Evolutionary conservation across 2,888 invertebrate genomes (phyloP).

Genomic region (Idaea straminata): DNA sequence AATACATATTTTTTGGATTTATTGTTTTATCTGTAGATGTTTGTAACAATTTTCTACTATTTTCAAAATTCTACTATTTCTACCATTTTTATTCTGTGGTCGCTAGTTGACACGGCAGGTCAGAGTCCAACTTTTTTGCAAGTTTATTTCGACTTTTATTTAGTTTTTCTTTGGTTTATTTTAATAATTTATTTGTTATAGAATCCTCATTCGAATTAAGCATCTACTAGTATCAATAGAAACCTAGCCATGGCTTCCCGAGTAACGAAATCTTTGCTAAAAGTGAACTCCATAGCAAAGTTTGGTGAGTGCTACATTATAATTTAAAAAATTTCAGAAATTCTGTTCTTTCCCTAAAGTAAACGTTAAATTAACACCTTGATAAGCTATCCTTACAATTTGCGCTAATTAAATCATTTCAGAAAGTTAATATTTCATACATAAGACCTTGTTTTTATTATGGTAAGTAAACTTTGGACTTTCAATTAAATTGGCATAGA

Average conservation of each 20-base stretch:
- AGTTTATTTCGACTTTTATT: slow-evolving; percentile 49
- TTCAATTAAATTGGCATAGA: slow-evolving; percentile 48
- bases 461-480: slow-evolving; percentile 59
- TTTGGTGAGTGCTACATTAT: slow-evolving; percentile 55
- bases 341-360: not conserved
- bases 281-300: slow-evolving; percentile 63
- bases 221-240: slow-evolving; percentile 31
- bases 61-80: not conserved
- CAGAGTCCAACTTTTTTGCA: slow-evolving; percentile 71
- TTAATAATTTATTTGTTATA: slow-evolving; percentile 38
- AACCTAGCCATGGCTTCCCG: slow-evolving; percentile 65
- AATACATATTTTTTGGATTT: too few species aligned
- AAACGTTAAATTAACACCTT: slow-evolving; percentile 2
- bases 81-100: slow-evolving; percentile 27
- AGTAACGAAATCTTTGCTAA: slow-evolving; percentile 66
- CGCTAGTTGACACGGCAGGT: slow-evolving; percentile 42
- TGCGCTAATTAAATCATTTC: not conserved
- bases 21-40: too few species aligned
- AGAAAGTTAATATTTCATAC: not conserved
- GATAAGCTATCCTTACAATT: slow-evolving; percentile 3
- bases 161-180: slow-evolving; percentile 32
- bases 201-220: slow-evolving; percentile 33
- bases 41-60: too few species aligned
- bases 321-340: slow-evolving; percentile 9
- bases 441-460: not conserved